These are phyloP conservation scores for Ancistrus triradiatus DNA, from an alignment of 2,113 vertebrate species.

Conservation along the genomic window DNA sequence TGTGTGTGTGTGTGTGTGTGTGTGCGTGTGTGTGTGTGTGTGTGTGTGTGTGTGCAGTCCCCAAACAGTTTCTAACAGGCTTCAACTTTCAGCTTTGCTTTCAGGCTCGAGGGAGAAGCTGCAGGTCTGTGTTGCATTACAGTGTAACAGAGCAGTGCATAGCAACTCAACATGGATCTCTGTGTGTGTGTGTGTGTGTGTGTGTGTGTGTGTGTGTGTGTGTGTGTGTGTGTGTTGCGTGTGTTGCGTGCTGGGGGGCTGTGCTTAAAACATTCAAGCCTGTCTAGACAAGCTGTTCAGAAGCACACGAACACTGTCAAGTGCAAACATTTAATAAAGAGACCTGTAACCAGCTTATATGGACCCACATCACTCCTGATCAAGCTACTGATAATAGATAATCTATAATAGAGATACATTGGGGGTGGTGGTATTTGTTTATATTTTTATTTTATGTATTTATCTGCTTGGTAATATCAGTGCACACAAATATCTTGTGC, in stretches of 20 bases:
- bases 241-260: background rate
- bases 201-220: conserved; percentile 16
- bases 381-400: too few species aligned
- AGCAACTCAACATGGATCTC: background rate
- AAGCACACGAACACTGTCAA: conserved; percentile 32
- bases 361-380: background rate
- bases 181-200: conserved; percentile 8
- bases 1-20: too few species aligned
- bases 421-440: too few species aligned
- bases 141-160: conserved; percentile 1
- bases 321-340: conserved; percentile 30
- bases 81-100: conserved; percentile 1
- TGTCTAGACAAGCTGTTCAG: conserved; percentile 25
- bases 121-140: conserved; percentile 20
- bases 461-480: too few species aligned
- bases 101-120: background rate
- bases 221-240: conserved; percentile 6
- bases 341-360: background rate
- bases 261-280: conserved; percentile 5
- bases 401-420: too few species aligned
- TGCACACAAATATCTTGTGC: too few species aligned
- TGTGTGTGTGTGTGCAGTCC: too few species aligned
- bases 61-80: background rate
- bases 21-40: background rate
- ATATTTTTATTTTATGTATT: too few species aligned